These are phyloP conservation scores for Apolygus lucorum DNA, from an alignment of 1,140 invertebrate genomes.

Conservation along the genomic window DNA sequence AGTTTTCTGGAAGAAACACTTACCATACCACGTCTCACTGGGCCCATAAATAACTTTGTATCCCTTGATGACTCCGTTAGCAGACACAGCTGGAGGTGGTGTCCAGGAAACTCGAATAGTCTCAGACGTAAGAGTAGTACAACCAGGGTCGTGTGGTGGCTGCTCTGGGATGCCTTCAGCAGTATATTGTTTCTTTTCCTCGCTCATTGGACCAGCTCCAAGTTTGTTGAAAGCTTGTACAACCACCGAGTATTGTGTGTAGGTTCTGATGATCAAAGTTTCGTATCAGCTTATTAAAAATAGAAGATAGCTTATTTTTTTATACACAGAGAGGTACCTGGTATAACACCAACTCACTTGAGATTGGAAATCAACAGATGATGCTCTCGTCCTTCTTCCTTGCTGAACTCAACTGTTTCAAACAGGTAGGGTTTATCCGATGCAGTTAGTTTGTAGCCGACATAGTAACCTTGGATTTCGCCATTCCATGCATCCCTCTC, in stretches of 20 bases:
- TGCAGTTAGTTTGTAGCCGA: conserved; percentile 79
- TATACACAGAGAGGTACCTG: too few species aligned
- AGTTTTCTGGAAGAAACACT: conserved; percentile 39
- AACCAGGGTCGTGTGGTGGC: conserved; percentile 82
- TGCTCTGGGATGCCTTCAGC: conserved; percentile 88
- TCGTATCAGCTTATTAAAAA: too few species aligned
- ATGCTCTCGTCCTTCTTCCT: conserved; percentile 83
- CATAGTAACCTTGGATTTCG: conserved; percentile 81
- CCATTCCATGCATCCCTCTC: conserved; percentile 84
- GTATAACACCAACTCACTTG: too few species aligned
- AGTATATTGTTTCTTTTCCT: conserved; percentile 81
- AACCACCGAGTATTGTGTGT: conserved; percentile 89
- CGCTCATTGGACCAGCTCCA: conserved; percentile 81
- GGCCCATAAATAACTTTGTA: conserved; percentile 95
- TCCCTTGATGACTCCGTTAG: conserved; percentile 90
- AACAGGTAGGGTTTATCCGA: conserved; percentile 85
- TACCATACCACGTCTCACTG: conserved; percentile 81
- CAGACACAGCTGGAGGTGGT: conserved; percentile 75
- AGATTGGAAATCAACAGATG: conserved; percentile 71
- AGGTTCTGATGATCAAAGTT: conserved; percentile 59
- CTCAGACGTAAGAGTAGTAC: conserved; percentile 84
- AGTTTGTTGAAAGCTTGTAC: conserved; percentile 93
- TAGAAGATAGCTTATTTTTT: too few species aligned
- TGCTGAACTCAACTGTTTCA: conserved; percentile 84
- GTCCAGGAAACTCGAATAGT: conserved; percentile 90